Evolutionary conservation across 2,797 vertebrate genomes (phyloP), one percentile per base, ranked within the genome.

Genomic region (Masticophis lateralis): DNA sequence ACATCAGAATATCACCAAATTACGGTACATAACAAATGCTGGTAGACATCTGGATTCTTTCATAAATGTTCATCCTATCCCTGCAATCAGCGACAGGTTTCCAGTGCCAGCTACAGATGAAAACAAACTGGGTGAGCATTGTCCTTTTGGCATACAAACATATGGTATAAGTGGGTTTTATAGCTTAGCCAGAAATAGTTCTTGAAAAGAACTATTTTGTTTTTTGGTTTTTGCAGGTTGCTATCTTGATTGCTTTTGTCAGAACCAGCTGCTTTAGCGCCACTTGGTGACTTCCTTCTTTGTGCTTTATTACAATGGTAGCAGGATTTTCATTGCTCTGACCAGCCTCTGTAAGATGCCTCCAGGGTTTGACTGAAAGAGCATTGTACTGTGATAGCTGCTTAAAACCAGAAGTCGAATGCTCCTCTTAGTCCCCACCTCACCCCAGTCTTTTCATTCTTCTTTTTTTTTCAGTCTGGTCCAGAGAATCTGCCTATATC

Each of bases 241-340:
- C 5, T 4, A 61, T 79, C n/a, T 32, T 60, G 8, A 89, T n/a
- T 47, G 7, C 61, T 57, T 93, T 88, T 88, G 69, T 83, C 57
- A 66, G 51, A 56, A 22, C 51, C 88, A 13, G 22, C 57, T 94
- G 87, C 51, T 61, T 3, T 61, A 61, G 91, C 92, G 2, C 55
- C 79, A 69, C 14, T 94, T 92, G 59, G 89, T 92, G 93, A 91
- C 28, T 63, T 92, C 27, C 43, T 66, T 91, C 93, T 86, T 86
- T 93, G 93, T 91, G 53, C 2, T 32, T 63, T 28, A 37, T 88
- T 91, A 88, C 86, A 92, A 87, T 91, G 59, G 59, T 57, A 91
- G 66, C n/a, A 92, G 60, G 55, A 53, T 87, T 90, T 87, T 60
- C 66, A 55, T 92, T 83, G 89, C 57, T 91, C 91, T 91, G 32